phyloP scores from a whole-genome alignment of 2,113 vertebrate genomes.

The Triplophysa rosa region DNA sequence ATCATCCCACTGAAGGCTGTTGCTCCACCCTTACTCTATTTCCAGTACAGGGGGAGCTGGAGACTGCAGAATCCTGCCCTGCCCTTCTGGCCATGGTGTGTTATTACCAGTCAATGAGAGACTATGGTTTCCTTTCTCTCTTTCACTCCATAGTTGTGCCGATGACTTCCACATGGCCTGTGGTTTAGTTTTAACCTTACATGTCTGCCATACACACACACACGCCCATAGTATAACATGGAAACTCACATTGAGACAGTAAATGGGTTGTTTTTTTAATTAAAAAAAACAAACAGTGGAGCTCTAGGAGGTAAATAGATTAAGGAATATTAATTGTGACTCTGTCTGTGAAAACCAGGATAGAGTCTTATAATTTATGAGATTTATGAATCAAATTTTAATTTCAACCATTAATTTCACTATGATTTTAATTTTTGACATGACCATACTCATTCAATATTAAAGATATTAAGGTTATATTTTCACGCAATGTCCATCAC shows the following conservation, averaged over 20 bases:
- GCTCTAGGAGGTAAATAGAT: too few species aligned
- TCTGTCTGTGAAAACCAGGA: too few species aligned
- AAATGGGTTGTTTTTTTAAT: not conserved
- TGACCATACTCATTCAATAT: too few species aligned
- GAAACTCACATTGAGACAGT: not conserved
- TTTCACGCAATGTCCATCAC: too few species aligned
- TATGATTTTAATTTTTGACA: too few species aligned
- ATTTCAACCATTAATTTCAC: too few species aligned
- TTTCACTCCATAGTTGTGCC: not conserved
- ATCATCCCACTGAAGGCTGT: slow-evolving; percentile 42
- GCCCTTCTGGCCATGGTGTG: slow-evolving; percentile 31
- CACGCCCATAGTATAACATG: not conserved
- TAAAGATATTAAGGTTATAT: too few species aligned
- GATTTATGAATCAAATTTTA: too few species aligned
- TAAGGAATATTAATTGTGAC: too few species aligned
- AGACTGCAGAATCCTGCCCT: slow-evolving; percentile 37
- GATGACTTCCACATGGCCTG: slow-evolving; percentile 44
- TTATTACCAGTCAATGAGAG: slow-evolving; percentile 53
- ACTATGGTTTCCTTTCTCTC: slow-evolving; percentile 32
- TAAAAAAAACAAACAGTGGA: too few species aligned
- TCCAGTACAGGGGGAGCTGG: slow-evolving; percentile 30
- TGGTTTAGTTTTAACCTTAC: slow-evolving; percentile 9
- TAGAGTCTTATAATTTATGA: too few species aligned
- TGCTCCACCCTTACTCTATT: slow-evolving; percentile 55
- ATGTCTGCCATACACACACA: not conserved